Base-by-base conservation (phyloP, 2,888 invertebrate species). In the Hirtodrosophila histrioides region DNA sequence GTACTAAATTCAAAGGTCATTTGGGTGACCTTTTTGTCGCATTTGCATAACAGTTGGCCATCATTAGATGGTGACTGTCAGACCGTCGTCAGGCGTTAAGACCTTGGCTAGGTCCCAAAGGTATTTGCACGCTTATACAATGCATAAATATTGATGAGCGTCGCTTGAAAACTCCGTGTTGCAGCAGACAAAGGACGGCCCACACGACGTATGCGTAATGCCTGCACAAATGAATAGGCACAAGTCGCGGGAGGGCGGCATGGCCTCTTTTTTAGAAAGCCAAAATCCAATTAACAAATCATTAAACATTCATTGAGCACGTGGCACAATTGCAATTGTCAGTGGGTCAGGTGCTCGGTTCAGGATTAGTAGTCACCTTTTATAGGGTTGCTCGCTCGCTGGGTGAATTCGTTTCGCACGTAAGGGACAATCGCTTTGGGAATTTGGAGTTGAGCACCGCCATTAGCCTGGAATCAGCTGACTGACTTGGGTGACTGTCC, bases 241-340 rank as follows among this genome's bases (percentile, higher is more conserved):
- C 65, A 50, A 43, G 58, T 68, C 7, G 27, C 40, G 33, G 40
- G 29, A 17, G 17, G 17, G 17, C 2, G 17, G 45, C 36, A 33
- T 43, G 37, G 50, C 24, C 40, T 35, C 43, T 37, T 29, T 58
- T 64, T 51, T 89, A 72, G 71, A 88, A 89, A 89, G 88, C 89
- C 89, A 83, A 91, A 90, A 91, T 91, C 91, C 90, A 91, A 91
- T 90, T 90, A 90, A 90, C 91, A 91, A 90, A 91, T 91, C 91
- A 90, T 90, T 91, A 90, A 90, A 90, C 90, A 89, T 90, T 91
- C 88, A 91, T 91, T 91, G 90, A 89, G 89, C 90, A 86, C 88
- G 88, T 83, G 83, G 82, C 83, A 74, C 88, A 86, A 84, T 84
- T 80, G 88, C 87, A 84, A 74, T 76, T 74, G 79, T 48, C 77